phyloP scores from a whole-genome alignment of 2,888 invertebrate genomes.

The Asteroscopus sphinx region DNA sequence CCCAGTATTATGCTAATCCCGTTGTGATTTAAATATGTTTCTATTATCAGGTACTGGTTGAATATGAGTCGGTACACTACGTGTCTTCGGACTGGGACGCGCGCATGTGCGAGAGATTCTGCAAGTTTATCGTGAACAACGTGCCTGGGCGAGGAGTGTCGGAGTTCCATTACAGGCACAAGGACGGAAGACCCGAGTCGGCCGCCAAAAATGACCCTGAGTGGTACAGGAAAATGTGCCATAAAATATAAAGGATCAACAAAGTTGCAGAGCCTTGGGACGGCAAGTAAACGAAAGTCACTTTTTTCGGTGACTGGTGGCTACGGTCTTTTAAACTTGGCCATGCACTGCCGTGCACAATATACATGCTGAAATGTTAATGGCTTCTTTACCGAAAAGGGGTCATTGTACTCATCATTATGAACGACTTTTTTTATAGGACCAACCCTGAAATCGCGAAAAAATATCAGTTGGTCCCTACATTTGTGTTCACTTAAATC shows the following conservation, averaged over 20 bases:
- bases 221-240: slow-evolving; percentile 88
- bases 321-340: too few relatives aligned
- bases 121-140: slow-evolving; percentile 90
- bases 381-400: too few relatives aligned
- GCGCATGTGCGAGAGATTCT: slow-evolving; percentile 91
- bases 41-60: slow-evolving; percentile 86
- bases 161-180: slow-evolving; percentile 92
- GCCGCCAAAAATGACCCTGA: slow-evolving; percentile 85
- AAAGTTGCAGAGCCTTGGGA: not conserved
- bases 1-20: too few relatives aligned
- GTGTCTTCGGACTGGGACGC: slow-evolving; percentile 92
- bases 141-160: slow-evolving; percentile 92
- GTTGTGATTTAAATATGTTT: not conserved
- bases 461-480: too few relatives aligned
- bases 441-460: too few relatives aligned
- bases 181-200: slow-evolving; percentile 86
- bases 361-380: too few relatives aligned
- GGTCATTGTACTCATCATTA: too few relatives aligned
- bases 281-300: too few relatives aligned
- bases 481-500: too few relatives aligned
- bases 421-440: too few relatives aligned
- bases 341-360: too few relatives aligned
- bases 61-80: slow-evolving; percentile 90
- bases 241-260: slow-evolving; percentile 65
- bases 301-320: too few relatives aligned